Percentiles rank a stretch among this genome's conserved stretches.
Conservation (phyloP, 2,113 vertebrate genomes). For the Coryphaenoides rupestris region DNA sequence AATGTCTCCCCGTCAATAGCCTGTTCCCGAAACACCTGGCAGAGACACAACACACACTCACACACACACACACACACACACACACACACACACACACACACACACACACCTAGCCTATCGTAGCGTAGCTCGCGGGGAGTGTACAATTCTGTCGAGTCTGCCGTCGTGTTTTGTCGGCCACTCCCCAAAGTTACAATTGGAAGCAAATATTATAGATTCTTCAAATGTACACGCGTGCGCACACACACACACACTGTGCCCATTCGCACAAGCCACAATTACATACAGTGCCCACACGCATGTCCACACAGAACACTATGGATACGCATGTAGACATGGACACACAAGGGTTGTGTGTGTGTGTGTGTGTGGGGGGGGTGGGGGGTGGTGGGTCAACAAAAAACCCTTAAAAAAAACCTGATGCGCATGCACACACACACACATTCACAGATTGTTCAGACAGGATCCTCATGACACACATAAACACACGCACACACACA, state of each 20-base stretch:
- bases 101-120: background rate
- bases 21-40: constrained; percentile 95
- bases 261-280: background rate
- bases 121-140: too few species aligned
- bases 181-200: too few species aligned
- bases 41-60: constrained; percentile 59
- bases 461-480: background rate
- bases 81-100: constrained; percentile 6
- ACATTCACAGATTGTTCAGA: constrained; percentile 7
- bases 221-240: too few species aligned
- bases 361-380: too few species aligned
- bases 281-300: background rate
- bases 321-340: background rate
- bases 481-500: background rate
- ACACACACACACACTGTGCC: background rate
- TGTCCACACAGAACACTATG: background rate
- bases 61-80: too few species aligned
- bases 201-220: too few species aligned
- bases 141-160: too few species aligned
- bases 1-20: constrained; percentile 95
- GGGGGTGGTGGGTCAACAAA: too few species aligned
- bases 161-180: too few species aligned
- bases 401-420: background rate
- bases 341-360: too few species aligned
- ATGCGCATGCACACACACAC: constrained; percentile 1